Percentiles rank a stretch among this genome's conserved stretches.
phyloP scores from a whole-genome alignment of 2,113 vertebrate genomes.

The Mesoclemmys tuberculata region DNA sequence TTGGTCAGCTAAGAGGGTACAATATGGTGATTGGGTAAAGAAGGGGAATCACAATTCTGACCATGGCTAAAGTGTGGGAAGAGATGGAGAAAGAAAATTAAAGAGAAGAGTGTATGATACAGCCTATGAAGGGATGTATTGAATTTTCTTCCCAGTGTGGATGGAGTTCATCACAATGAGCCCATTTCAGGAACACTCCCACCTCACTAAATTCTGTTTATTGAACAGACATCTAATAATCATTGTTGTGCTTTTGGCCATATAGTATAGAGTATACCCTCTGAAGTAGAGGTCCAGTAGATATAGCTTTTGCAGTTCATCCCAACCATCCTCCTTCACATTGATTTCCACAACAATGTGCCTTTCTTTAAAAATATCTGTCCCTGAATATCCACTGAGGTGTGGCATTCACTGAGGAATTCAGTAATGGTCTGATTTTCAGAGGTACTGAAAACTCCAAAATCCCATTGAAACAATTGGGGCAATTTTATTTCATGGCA shows the following conservation, averaged over 20 bases:
- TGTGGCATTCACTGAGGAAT: rapidly evolving
- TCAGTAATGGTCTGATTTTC: not conserved
- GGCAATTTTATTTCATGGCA: not conserved
- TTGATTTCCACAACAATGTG: not conserved
- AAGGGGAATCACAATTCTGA: not conserved
- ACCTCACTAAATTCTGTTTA: not conserved
- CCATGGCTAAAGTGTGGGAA: not conserved
- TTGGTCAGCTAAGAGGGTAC: not conserved
- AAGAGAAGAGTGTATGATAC: not conserved
- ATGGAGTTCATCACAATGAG: not conserved
- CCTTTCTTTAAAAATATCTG: not conserved
- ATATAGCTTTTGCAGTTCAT: not conserved
- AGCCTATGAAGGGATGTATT: not conserved
- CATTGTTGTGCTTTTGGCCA: not conserved
- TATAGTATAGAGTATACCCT: not conserved
- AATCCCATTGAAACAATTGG: slow-evolving; percentile 1
- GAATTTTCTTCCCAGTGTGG: not conserved
- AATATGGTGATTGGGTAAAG: not conserved
- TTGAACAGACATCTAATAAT: rapidly evolving
- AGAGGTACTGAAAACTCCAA: not conserved
- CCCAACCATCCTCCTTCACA: not conserved
- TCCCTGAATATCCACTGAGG: not conserved
- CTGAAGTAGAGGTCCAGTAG: not conserved
- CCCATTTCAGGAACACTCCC: not conserved
- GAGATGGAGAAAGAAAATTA: not conserved